Evolutionary conservation across 2,797 vertebrate genomes (phyloP).

Genomic region (Cercopithecus mitis): DNA sequence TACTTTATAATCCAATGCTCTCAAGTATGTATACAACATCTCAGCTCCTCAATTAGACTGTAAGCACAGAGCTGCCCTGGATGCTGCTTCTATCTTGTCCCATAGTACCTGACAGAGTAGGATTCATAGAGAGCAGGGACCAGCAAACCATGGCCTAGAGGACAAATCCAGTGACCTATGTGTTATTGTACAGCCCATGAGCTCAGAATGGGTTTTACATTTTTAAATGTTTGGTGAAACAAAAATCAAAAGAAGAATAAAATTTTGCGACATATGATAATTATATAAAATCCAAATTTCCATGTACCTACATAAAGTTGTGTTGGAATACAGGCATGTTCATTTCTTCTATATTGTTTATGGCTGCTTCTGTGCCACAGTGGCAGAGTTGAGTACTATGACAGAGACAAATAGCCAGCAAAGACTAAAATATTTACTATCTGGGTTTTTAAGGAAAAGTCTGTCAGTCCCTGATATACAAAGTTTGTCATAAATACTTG

Average conservation of each 20-base stretch:
- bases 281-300: background rate
- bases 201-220: background rate
- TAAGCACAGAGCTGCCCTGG: background rate
- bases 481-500: background rate
- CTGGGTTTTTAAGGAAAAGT: background rate
- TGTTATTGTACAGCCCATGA: background rate
- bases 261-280: background rate
- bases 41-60: background rate
- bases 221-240: background rate
- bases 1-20: background rate
- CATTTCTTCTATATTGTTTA: accelerated
- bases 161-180: background rate
- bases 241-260: background rate
- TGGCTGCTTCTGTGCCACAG: background rate
- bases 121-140: background rate
- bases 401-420: background rate
- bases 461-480: background rate
- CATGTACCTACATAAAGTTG: background rate
- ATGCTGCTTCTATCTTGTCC: background rate
- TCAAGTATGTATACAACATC: background rate
- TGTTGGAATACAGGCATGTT: background rate
- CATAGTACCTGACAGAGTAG: background rate
- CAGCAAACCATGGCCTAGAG: background rate
- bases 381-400: background rate
- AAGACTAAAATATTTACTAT: background rate